phyloP scores from a whole-genome alignment of 1,140 invertebrate genomes.

The Ips nitidus region DNA sequence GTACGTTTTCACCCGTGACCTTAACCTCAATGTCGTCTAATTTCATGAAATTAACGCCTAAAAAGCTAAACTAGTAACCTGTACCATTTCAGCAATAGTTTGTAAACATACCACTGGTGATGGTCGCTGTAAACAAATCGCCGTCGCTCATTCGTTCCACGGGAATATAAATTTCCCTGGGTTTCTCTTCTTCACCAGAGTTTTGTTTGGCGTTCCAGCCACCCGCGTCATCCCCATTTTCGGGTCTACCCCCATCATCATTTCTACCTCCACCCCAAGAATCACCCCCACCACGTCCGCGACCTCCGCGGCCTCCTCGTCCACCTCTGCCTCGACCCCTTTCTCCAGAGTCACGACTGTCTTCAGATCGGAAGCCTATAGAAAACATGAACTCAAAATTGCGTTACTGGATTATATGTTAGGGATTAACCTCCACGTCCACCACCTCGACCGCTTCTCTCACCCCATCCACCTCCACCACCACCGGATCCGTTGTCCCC shows the following conservation, averaged over 20 bases:
- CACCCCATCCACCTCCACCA: conserved; percentile 10
- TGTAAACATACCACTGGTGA: conserved; percentile 50
- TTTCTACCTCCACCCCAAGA: conserved; percentile 16
- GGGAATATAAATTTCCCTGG: conserved; percentile 77
- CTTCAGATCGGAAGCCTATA: neutral
- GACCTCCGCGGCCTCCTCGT: conserved; percentile 30
- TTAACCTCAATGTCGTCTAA: conserved; percentile 83
- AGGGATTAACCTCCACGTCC: neutral
- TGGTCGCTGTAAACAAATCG: conserved; percentile 69
- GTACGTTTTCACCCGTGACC: conserved; percentile 71
- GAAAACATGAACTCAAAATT: too few species aligned
- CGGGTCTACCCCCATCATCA: conserved; percentile 27
- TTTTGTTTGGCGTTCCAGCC: conserved; percentile 18
- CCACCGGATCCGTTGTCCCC: conserved; percentile 25
- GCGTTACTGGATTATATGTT: neutral
- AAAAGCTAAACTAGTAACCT: neutral
- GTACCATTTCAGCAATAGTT: too few species aligned
- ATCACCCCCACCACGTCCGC: conserved; percentile 27
- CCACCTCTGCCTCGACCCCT: conserved; percentile 19
- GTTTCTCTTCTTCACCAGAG: conserved; percentile 46
- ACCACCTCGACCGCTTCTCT: conserved; percentile 14
- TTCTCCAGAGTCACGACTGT: neutral
- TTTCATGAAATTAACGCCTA: conserved; percentile 84
- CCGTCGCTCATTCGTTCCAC: conserved; percentile 73
- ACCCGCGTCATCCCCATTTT: conserved; percentile 21